Conservation (phyloP, 2,113 vertebrate genomes). For the Sorex araneus region DNA sequence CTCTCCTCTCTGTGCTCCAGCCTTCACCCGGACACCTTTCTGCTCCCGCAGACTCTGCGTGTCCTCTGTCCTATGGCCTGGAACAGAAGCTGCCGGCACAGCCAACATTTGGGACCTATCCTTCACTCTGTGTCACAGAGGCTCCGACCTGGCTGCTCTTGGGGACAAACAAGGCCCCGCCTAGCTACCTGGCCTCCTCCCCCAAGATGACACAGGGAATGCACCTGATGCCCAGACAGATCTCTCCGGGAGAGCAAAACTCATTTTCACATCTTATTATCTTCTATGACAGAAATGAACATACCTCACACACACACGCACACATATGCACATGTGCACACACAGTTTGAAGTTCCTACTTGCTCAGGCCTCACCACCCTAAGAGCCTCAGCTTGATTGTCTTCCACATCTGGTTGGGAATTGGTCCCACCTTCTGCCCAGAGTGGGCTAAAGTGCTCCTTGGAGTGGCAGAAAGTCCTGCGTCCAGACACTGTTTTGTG, state of each 20-base stretch:
- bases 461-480: background rate
- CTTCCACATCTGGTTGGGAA: background rate
- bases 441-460: background rate
- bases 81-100: too few relatives aligned
- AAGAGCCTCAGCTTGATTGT: background rate
- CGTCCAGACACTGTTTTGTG: background rate
- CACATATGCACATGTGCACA: too few relatives aligned
- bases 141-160: too few relatives aligned
- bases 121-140: too few relatives aligned
- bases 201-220: background rate
- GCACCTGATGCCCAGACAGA: background rate
- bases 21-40: background rate
- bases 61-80: too few relatives aligned
- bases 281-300: slow-evolving; percentile 33
- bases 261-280: slow-evolving; percentile 44
- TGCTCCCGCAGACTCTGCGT: background rate
- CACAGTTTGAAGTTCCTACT: background rate
- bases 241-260: slow-evolving; percentile 11
- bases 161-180: too few relatives aligned
- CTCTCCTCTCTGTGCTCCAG: background rate
- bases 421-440: background rate
- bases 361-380: background rate
- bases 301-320: background rate
- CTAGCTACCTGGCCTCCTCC: background rate
- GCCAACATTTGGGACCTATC: too few relatives aligned